Percentiles rank a stretch among this genome's conserved stretches.
phyloP scores from a whole-genome alignment of 1,140 invertebrate genomes.

The Paraescarpia echinospica region DNA sequence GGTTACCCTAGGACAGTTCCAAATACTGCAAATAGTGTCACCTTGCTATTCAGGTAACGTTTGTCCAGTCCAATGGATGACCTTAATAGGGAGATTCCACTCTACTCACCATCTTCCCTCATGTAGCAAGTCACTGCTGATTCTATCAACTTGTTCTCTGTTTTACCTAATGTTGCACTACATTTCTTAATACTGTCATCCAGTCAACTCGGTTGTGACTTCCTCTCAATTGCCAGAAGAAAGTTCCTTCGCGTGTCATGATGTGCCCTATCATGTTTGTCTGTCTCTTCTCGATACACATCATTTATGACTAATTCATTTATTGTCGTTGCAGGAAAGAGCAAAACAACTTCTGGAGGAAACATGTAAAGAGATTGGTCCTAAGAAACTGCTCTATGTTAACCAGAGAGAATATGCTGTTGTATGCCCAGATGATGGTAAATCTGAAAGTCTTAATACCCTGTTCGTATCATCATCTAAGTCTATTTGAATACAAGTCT shows the following conservation, averaged over 20 bases:
- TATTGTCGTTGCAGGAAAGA: constrained; percentile 30
- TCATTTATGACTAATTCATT: not conserved
- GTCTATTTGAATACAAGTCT: no score
- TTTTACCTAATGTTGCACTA: no score
- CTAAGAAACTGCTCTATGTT: constrained; percentile 84
- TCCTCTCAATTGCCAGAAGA: not conserved
- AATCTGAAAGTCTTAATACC: constrained; percentile 55
- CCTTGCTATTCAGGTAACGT: no score
- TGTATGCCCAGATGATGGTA: constrained; percentile 86
- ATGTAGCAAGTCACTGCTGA: no score
- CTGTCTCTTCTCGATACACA: not conserved
- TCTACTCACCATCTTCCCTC: no score
- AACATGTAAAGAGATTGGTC: constrained; percentile 76
- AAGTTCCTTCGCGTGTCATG: not conserved
- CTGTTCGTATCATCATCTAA: no score
- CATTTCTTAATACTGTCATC: not conserved
- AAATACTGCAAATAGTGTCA: no score
- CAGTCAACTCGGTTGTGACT: no score
- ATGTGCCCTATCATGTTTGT: not conserved
- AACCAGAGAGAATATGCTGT: constrained; percentile 87
- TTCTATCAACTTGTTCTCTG: no score
- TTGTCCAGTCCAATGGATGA: no score
- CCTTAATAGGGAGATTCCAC: no score
- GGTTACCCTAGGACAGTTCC: no score
- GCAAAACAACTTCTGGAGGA: constrained; percentile 35